phyloP scores from a whole-genome alignment of 2,888 invertebrate genomes.

The Limnephilus auricula region DNA sequence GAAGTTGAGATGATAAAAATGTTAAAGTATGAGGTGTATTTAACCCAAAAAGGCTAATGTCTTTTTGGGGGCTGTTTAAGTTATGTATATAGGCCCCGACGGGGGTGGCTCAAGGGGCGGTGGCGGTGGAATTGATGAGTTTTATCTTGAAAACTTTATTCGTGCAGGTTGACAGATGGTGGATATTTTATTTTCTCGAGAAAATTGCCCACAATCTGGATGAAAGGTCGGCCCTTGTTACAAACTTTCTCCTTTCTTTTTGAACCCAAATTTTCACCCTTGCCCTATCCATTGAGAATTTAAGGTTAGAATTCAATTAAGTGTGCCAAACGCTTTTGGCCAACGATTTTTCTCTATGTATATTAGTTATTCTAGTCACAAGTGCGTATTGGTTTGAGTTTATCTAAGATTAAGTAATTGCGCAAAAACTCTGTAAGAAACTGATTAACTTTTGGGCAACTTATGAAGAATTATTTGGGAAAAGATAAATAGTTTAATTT shows the following conservation, averaged over 20 bases:
- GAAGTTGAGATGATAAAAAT: not conserved
- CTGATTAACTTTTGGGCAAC: not conserved
- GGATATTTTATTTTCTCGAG: slow-evolving; percentile 44
- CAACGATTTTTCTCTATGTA: not conserved
- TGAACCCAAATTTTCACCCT: not conserved
- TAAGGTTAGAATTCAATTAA: slow-evolving; percentile 9
- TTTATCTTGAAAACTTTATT: slow-evolving; percentile 53
- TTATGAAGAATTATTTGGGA: too few species aligned
- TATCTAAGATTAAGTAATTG: not conserved
- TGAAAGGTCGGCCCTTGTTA: not conserved
- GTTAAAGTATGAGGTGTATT: not conserved
- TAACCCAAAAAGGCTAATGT: slow-evolving; percentile 9
- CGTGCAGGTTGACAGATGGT: slow-evolving; percentile 45
- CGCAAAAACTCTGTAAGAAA: not conserved
- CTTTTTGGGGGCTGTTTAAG: slow-evolving; percentile 16
- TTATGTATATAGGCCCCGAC: not conserved
- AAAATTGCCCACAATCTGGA: slow-evolving; percentile 44
- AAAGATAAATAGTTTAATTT: too few species aligned
- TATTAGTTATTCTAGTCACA: not conserved
- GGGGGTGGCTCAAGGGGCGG: not conserved
- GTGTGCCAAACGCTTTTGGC: not conserved
- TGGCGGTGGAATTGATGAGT: slow-evolving; percentile 48
- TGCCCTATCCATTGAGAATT: slow-evolving; percentile 13
- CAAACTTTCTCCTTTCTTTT: slow-evolving; percentile 22
- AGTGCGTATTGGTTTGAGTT: not conserved